Evolutionary conservation across 2,797 vertebrate genomes (phyloP).

Genomic region (Leptodactylus fallax): DNA sequence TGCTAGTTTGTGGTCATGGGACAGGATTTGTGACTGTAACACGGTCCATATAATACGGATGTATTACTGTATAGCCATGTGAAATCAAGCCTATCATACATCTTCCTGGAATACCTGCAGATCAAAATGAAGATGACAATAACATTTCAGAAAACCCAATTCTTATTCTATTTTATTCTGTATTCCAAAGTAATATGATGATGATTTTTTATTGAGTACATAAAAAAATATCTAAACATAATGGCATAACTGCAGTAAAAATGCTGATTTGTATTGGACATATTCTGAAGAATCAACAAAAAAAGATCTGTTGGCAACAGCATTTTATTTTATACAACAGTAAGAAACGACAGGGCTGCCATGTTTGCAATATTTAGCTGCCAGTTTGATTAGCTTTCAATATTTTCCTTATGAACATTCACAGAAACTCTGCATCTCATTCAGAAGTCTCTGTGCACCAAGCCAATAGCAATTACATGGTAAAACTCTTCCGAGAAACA

Average conservation of each 20-base stretch:
- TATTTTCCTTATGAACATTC: constrained; percentile 49
- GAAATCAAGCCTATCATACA: not conserved
- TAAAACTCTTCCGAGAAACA: constrained; percentile 49
- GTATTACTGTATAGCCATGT: too few relatives aligned
- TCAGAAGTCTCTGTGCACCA: constrained; percentile 27
- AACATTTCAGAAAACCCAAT: not conserved
- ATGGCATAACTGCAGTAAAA: constrained; percentile 1
- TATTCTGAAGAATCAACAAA: constrained; percentile 42
- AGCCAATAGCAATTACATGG: constrained; percentile 50
- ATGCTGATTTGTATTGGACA: constrained; percentile 14
- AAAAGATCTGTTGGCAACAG: constrained; percentile 26
- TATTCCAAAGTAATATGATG: not conserved
- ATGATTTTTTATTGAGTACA: not conserved
- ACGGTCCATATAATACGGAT: too few relatives aligned
- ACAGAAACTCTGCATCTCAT: constrained; percentile 41
- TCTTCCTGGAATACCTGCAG: not conserved
- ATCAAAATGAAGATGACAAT: not conserved
- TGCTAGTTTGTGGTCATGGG: too few relatives aligned
- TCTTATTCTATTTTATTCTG: not conserved
- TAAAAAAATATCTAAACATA: not conserved
- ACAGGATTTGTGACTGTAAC: too few relatives aligned
- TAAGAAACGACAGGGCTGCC: not conserved
- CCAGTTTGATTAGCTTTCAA: constrained; percentile 40
- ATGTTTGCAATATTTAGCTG: constrained; percentile 39
- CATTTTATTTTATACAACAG: constrained; percentile 17